Evolutionary conservation across 2,797 vertebrate genomes (phyloP), one percentile per base, ranked within the genome.

Genomic region (Uromys caudimaculatus): DNA sequence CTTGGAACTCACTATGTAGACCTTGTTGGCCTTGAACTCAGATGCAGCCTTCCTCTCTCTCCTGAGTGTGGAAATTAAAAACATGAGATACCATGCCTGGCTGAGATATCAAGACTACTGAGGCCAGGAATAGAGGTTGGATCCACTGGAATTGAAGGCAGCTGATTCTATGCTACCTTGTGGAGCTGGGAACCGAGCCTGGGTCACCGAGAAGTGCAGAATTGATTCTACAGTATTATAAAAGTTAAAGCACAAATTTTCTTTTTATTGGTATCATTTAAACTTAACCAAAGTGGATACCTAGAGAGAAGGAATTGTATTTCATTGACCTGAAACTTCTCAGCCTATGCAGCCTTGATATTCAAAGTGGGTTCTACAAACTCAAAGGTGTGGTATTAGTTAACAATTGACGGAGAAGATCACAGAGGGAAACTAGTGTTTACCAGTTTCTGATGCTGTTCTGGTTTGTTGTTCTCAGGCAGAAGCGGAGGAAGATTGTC

Each of bases 401-500:
- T 67, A 58, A 3, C n/a, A 50, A 29, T 27, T 67, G 82, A 23
- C 67, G 76, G 32, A 75, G 56, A 1, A 69, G 89, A 82, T 91
- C 79, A 54, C 58, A 81, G 35, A 95, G 54, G 54, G 60, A 88
- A 29, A 35, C 54, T 35, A 14, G 12, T 92, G 32, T 81, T 60
- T 41, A 7, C 16, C 2, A 67, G 35, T 58, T 89, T 11, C 67
- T 93, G 69, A 83, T 84, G 27, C 89, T 73, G 16, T 84, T 92
- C 32, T 52, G 47, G 0, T n/a, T 82, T 85, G 77, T 87, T 27
- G 44, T 94, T 96, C 96, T 94, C 97, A 99, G 99, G 99, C 99
- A 98, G 99, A 99, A 98, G 99, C 99, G 97, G 99, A 99, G 98
- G 98, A 99, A 98, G 98, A 99, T 98, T 98, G 98, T 99, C 98